Evolutionary conservation across 2,888 invertebrate species (phyloP).

Genomic region (Chromoteleia sp.): DNA sequence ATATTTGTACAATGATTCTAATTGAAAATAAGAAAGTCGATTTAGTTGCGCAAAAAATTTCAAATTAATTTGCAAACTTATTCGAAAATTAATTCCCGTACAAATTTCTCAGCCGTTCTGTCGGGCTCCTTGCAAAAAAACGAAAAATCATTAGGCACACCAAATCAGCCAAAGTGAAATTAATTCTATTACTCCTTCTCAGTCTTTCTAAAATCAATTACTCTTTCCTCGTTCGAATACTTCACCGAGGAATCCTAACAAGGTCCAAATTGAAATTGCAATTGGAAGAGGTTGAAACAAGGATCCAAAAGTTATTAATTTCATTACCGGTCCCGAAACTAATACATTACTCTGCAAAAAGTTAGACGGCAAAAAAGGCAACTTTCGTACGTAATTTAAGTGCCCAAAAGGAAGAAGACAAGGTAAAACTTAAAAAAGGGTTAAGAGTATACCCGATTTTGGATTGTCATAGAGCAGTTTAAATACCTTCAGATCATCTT

Average conservation of each 20-base stretch:
- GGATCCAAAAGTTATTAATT: constrained; percentile 23
- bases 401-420: background rate
- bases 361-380: background rate
- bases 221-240: constrained; percentile 10
- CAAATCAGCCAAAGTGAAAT: constrained; percentile 14
- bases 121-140: constrained; percentile 15
- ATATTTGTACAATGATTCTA: too few relatives aligned
- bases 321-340: constrained; percentile 16
- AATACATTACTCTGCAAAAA: constrained; percentile 43
- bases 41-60: too few relatives aligned
- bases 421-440: background rate
- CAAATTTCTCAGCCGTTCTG: background rate
- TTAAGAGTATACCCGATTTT: too few relatives aligned
- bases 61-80: background rate
- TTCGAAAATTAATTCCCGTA: background rate
- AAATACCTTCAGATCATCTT: too few relatives aligned
- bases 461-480: too few relatives aligned
- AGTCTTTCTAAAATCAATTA: constrained; percentile 26
- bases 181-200: constrained; percentile 14
- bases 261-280: constrained; percentile 15
- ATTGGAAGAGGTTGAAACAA: background rate
- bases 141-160: constrained; percentile 39
- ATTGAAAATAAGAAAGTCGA: too few relatives aligned
- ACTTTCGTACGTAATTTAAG: constrained; percentile 22
- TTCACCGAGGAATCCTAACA: constrained; percentile 3